Evolutionary conservation across 2,113 vertebrate species (phyloP).

Genomic region (Etheostoma cragini): DNA sequence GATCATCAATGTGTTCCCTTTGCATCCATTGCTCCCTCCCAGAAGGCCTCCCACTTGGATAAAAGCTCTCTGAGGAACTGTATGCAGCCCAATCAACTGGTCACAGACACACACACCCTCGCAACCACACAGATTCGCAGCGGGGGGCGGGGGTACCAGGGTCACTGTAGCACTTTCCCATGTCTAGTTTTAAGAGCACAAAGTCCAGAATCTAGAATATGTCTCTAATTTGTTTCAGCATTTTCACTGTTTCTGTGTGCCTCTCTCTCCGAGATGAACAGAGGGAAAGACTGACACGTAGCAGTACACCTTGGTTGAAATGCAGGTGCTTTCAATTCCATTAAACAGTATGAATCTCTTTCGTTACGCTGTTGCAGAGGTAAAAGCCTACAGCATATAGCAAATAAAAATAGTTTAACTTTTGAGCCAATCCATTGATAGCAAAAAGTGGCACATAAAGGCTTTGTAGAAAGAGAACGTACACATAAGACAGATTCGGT

Average conservation of each 20-base stretch:
- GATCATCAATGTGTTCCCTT: slow-evolving; percentile 21
- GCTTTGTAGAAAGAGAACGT: not conserved
- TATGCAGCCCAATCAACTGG: slow-evolving; percentile 37
- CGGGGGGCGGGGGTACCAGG: slow-evolving; percentile 20
- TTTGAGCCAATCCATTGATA: not conserved
- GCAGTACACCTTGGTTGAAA: slow-evolving; percentile 8
- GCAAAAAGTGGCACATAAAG: not conserved
- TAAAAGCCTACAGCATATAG: not conserved
- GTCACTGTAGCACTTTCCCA: slow-evolving; percentile 56
- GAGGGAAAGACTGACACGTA: slow-evolving; percentile 26
- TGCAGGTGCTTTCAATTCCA: slow-evolving; percentile 33
- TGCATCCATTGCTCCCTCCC: slow-evolving; percentile 8
- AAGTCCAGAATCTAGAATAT: slow-evolving; percentile 51
- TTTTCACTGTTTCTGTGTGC: slow-evolving; percentile 24
- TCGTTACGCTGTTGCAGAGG: not conserved
- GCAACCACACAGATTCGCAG: slow-evolving; percentile 2
- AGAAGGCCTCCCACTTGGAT: slow-evolving; percentile 46
- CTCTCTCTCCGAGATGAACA: slow-evolving; percentile 22
- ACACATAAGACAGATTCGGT: too few species aligned
- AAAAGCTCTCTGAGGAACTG: slow-evolving; percentile 29
- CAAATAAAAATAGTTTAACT: not conserved
- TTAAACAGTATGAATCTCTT: slow-evolving; percentile 19
- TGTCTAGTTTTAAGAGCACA: slow-evolving; percentile 52
- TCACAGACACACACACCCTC: slow-evolving; percentile 34
- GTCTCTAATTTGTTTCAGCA: slow-evolving; percentile 52